A percentile compares a stretch with the other conserved stretches of the same genome.
phyloP scores from a whole-genome alignment of 30 jellyfish, hydroid and myxozoan genomes.

The Nemopilema nomurai region DNA sequence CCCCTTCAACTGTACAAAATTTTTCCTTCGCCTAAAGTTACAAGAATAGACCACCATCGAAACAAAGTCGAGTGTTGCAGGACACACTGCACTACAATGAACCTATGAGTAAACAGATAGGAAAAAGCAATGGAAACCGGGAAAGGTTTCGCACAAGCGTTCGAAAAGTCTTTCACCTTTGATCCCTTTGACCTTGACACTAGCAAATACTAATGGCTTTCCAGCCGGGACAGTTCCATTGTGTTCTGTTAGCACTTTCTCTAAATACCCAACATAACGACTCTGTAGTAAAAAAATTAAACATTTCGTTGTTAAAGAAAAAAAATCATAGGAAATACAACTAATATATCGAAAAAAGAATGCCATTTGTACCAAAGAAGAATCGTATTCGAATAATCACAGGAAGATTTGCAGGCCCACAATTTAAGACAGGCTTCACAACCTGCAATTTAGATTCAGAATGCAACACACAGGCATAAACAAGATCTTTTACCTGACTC shows the following conservation, averaged over 20 bases:
- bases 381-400: not conserved
- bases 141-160: too few relatives aligned
- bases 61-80: too few relatives aligned
- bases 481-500: slow-evolving; percentile 74
- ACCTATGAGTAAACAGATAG: too few relatives aligned
- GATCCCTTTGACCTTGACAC: slow-evolving; percentile 75
- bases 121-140: too few relatives aligned
- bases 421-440: not conserved
- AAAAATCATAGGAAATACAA: not conserved
- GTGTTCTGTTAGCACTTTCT: slow-evolving; percentile 66
- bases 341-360: not conserved
- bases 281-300: slow-evolving; percentile 56
- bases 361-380: not conserved
- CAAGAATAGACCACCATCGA: too few relatives aligned
- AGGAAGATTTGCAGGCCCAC: not conserved
- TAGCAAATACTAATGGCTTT: slow-evolving; percentile 60
- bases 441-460: not conserved
- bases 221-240: slow-evolving; percentile 80
- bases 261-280: slow-evolving; percentile 95
- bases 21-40: too few relatives aligned
- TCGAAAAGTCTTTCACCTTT: slow-evolving; percentile 45
- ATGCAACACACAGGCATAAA: not conserved
- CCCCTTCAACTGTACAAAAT: too few relatives aligned
- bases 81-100: too few relatives aligned
- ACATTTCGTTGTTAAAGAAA: not conserved